Base-by-base conservation (phyloP, 2,797 vertebrate species). In the Protonibea diacanthus region DNA sequence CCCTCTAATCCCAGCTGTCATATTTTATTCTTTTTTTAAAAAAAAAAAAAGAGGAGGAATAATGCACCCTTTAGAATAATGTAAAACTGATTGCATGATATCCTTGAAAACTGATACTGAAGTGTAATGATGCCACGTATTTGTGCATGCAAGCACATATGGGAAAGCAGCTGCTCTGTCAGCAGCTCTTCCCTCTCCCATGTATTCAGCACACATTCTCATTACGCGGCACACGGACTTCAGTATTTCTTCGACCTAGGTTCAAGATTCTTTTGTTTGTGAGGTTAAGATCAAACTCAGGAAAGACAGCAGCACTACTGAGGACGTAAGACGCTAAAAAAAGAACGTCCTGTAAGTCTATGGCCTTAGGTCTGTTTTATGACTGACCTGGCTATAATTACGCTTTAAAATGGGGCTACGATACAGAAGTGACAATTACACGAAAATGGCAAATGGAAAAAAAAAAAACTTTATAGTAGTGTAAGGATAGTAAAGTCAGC, bases 91-190 rank as follows among this genome's bases (percentile, higher is more conserved):
- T 40, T 47, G 49, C 17, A 47, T 52, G 20, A 38, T 49, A 21
- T 21, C 48, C 49, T 33, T 0, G 18, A 65, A 49, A 49, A 18
- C 8, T 18, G 1, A 56, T 49, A 23, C 1, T 67, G 20, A 15
- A 25, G 12, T 48, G 21, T 11, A 47, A 38, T 1, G 0, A 55
- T n/a, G 21, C 2, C 51, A 48, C 13, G 21, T 27, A 69, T 55
- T 18, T 51, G 6, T 18, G 48, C 23, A 10, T 20, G 13, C 29
- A 40, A 18, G 61, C 7, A 15, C 33, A 7, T 8, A 18, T 27
- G 13, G 11, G 6, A 67, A 60, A 70, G 56, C 51, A 55, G 42
- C 40, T 55, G 15, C 27, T 68, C 64, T 29, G 29, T 65, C 53
- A 49, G 62, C 21, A 74, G n/a, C 9, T 40, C 27, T 6, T 17